Evolutionary conservation across 2,113 vertebrate genomes (phyloP), one percentile per base, ranked within the genome.

Genomic region (Periophthalmus modestus): DNA sequence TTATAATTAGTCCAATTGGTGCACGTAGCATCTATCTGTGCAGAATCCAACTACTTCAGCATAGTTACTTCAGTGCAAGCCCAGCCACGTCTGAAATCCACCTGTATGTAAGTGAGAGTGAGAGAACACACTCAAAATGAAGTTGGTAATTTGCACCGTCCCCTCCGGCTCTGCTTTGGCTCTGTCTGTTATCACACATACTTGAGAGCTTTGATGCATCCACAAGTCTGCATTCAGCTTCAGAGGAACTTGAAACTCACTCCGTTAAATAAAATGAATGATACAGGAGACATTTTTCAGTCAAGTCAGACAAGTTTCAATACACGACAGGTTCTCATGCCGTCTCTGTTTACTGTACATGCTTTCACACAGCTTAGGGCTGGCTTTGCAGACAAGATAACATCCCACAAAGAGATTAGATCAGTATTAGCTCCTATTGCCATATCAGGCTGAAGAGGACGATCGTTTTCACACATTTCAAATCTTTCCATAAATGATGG

Each of bases 1-100:
- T 39, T 39, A 7, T 5, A 7, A 39, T 39, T 39, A 39, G 3
- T 2, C 7, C 23, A 24, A 13, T 24, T 58, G 6, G 52, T 54
- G 19, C 10, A 54, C 18, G 18, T 18, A 52, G 3, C 16, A 18
- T 52, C 48, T 15, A 1, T n/a, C n/a, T n/a, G n/a, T n/a, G n/a
- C n/a, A n/a, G n/a, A n/a, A n/a, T n/a, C n/a, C n/a, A 83, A 82
- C 79, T 89, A 71, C 72, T 85, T 70, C 73, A 77, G 33, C 73
- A 69, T 67, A 67, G 81, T 78, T 74, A 74, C 66, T 76, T 13
- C 63, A 11, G 75, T 87, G 68, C 87, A 84, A 78, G 85, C 85
- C 82, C 80, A 74, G 86, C 79, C 84, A 85, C 68, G 86, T 69
- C 85, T 13, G 36, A 81, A 75, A 46, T 77, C 52, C 69, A 81